These are phyloP conservation scores for Spea multiplicata DNA, from an alignment of 2,113 vertebrate genomes.

Conservation along the genomic window DNA sequence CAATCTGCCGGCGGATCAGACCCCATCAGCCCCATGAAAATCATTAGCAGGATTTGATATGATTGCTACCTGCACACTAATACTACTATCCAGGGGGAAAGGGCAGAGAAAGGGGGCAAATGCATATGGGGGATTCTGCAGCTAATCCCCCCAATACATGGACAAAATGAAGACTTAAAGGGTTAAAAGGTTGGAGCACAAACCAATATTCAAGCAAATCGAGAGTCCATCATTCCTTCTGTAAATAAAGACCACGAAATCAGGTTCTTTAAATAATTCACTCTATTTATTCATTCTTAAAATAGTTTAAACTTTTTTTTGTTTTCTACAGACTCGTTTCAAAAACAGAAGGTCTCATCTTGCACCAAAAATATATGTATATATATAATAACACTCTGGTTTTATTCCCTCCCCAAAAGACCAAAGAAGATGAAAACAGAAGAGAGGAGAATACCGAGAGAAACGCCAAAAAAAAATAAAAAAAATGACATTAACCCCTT, in stretches of 20 bases:
- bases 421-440: conserved; percentile 60
- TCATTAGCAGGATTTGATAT: too few relatives aligned
- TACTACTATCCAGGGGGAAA: too few relatives aligned
- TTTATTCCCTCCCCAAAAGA: conserved; percentile 73
- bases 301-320: conserved; percentile 85
- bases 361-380: conserved; percentile 73
- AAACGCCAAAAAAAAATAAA: neutral
- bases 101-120: neutral
- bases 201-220: conserved; percentile 12
- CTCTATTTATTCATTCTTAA: conserved; percentile 93
- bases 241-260: conserved; percentile 51
- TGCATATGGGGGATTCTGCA: neutral
- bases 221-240: too few relatives aligned
- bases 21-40: too few relatives aligned
- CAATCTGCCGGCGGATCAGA: too few relatives aligned
- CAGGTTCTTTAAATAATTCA: conserved; percentile 87
- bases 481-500: neutral
- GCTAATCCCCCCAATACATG: neutral
- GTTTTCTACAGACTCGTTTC: conserved; percentile 94
- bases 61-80: too few relatives aligned
- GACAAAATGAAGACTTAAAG: neutral
- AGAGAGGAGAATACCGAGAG: neutral
- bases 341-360: conserved; percentile 84
- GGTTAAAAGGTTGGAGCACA: neutral
- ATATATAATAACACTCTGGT: conserved; percentile 74